These are phyloP conservation scores for Cydia pomonella DNA, from an alignment of 1,140 invertebrate species.

Conservation along the genomic window DNA sequence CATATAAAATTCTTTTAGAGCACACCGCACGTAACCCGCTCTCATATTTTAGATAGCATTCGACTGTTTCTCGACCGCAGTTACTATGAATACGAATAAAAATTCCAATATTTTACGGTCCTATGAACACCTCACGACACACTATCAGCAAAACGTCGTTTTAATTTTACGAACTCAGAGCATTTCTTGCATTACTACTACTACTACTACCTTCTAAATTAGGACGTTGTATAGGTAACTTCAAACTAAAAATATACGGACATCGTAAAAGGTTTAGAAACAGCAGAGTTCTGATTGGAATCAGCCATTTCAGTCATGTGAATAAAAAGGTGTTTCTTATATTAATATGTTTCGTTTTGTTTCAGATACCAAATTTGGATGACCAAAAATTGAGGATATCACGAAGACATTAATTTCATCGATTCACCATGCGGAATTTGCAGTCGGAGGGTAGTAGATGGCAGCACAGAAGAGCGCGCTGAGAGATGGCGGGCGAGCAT, in stretches of 20 bases:
- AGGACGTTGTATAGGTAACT: too few species aligned
- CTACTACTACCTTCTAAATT: too few species aligned
- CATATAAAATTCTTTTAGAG: slow-evolving; percentile 75
- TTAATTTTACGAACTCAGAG: not conserved
- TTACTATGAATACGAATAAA: slow-evolving; percentile 60
- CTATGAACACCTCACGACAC: slow-evolving; percentile 13
- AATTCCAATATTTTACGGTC: slow-evolving; percentile 61
- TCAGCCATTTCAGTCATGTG: not conserved
- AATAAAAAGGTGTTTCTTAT: not conserved
- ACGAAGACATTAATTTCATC: not conserved
- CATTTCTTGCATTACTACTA: not conserved
- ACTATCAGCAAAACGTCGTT: slow-evolving; percentile 2
- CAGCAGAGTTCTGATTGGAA: not conserved
- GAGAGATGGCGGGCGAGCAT: slow-evolving; percentile 63
- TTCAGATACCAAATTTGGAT: not conserved
- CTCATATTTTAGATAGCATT: slow-evolving; percentile 75
- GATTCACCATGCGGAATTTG: not conserved
- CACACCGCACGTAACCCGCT: slow-evolving; percentile 63
- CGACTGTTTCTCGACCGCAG: slow-evolving; percentile 56
- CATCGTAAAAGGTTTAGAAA: too few species aligned
- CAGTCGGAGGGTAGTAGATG: slow-evolving; percentile 48
- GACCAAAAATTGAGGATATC: not conserved
- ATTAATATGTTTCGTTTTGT: not conserved
- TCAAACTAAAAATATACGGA: too few species aligned
- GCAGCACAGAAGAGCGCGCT: slow-evolving; percentile 61